Conservation (phyloP, 2,888 invertebrate species). For the Macrophya alboannulata region DNA sequence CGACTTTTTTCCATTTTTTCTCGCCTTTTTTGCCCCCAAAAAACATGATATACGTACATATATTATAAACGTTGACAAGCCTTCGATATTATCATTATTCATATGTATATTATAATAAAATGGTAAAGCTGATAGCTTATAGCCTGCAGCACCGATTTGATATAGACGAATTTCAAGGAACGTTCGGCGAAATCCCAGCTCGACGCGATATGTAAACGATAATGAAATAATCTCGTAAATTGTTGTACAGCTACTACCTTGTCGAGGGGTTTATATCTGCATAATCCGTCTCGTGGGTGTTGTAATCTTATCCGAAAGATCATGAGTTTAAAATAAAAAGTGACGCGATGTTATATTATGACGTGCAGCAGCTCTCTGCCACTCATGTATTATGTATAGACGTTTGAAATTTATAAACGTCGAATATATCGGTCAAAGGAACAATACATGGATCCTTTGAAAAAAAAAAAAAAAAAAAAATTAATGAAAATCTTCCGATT, state of each 20-base stretch:
- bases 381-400: too few relatives aligned
- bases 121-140: conserved; percentile 12
- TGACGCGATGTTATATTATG: neutral
- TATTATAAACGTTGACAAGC: too few relatives aligned
- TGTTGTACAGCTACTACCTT: neutral
- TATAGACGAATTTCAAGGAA: conserved; percentile 23
- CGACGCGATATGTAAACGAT: neutral
- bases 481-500: neutral
- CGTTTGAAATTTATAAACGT: too few relatives aligned
- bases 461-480: neutral
- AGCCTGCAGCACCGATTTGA: neutral
- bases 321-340: neutral
- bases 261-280: neutral
- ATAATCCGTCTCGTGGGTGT: conserved; percentile 6
- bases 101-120: neutral
- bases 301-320: conserved; percentile 16
- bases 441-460: too few relatives aligned
- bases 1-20: neutral
- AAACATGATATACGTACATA: too few relatives aligned
- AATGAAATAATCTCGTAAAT: conserved; percentile 9
- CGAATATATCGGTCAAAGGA: too few relatives aligned
- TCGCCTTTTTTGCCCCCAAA: neutral
- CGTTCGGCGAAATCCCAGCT: neutral
- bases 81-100: too few relatives aligned
- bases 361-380: neutral